A percentile compares a stretch with the other conserved stretches of the same genome.
These are phyloP conservation scores for Pantala flavescens DNA, from an alignment of 1,140 invertebrate species.

Conservation along the genomic window DNA sequence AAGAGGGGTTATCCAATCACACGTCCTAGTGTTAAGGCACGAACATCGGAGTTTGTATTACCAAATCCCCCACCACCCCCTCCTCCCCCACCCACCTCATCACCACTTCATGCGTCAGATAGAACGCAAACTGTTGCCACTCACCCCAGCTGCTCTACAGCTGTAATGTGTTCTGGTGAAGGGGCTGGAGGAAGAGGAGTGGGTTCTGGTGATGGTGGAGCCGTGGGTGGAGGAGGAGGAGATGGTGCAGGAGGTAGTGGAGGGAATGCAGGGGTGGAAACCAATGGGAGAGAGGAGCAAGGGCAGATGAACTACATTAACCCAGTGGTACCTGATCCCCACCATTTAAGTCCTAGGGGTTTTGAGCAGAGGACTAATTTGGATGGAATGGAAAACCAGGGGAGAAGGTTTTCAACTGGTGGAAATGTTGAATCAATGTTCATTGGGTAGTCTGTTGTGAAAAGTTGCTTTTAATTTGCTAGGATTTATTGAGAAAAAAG, in stretches of 20 bases:
- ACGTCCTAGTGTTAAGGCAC: slow-evolving; percentile 57
- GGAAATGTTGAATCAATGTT: not conserved
- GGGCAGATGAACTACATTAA: not conserved
- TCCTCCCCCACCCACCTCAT: not conserved
- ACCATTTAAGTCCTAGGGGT: not conserved
- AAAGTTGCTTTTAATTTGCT: too few relatives aligned
- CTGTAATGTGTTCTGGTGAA: not conserved
- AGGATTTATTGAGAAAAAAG: too few relatives aligned
- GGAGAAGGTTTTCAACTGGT: not conserved
- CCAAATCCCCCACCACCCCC: slow-evolving; percentile 5
- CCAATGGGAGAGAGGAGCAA: not conserved
- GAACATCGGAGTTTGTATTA: slow-evolving; percentile 25
- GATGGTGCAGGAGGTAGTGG: not conserved
- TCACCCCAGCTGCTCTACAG: not conserved
- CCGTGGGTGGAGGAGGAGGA: not conserved
- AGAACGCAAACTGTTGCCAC: not conserved
- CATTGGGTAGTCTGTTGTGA: not conserved
- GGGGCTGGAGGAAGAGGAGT: not conserved
- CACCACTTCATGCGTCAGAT: not conserved
- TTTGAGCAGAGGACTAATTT: slow-evolving; percentile 6
- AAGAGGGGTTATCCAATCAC: slow-evolving; percentile 68
- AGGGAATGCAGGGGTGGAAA: not conserved
- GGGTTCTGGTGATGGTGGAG: slow-evolving; percentile 2
- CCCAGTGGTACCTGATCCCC: not conserved
- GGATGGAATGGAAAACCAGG: not conserved